Percentiles rank a stretch among this genome's conserved stretches.
Evolutionary conservation across 2,797 vertebrate genomes (phyloP).

Genomic region (Bufotes viridis): DNA sequence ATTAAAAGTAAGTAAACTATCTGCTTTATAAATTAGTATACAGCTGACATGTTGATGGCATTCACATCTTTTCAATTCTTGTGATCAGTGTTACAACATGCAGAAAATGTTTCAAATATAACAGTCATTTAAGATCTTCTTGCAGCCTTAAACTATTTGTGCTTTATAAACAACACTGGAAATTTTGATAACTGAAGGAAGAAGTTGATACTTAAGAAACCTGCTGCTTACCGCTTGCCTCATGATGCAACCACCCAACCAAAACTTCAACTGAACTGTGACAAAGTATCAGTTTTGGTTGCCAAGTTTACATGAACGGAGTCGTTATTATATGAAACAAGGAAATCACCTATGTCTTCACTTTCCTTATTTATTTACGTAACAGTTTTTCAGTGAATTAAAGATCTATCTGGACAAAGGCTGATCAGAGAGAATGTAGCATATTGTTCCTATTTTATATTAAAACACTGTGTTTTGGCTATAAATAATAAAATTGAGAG

Average conservation of each 20-base stretch:
- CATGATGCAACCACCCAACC: conserved; percentile 32
- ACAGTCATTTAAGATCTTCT: not conserved
- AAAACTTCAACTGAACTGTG: conserved; percentile 33
- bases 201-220: not conserved
- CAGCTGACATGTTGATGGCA: not conserved
- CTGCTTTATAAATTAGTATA: not conserved
- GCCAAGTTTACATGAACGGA: conserved; percentile 55
- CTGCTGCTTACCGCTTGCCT: not conserved
- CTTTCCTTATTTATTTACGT: conserved; percentile 22
- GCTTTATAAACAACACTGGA: not conserved
- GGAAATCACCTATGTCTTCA: conserved; percentile 13
- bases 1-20: not conserved
- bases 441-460: not conserved
- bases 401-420: not conserved
- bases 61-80: not conserved
- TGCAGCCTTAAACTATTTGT: not conserved
- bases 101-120: not conserved
- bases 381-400: not conserved
- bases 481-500: not conserved
- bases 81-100: not conserved
- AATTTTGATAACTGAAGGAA: not conserved
- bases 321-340: conserved; percentile 47
- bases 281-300: conserved; percentile 40
- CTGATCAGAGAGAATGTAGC: not conserved
- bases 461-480: not conserved